Base-by-base conservation (phyloP, 2,797 vertebrate species). In the Sebastes baramenuke region DNA sequence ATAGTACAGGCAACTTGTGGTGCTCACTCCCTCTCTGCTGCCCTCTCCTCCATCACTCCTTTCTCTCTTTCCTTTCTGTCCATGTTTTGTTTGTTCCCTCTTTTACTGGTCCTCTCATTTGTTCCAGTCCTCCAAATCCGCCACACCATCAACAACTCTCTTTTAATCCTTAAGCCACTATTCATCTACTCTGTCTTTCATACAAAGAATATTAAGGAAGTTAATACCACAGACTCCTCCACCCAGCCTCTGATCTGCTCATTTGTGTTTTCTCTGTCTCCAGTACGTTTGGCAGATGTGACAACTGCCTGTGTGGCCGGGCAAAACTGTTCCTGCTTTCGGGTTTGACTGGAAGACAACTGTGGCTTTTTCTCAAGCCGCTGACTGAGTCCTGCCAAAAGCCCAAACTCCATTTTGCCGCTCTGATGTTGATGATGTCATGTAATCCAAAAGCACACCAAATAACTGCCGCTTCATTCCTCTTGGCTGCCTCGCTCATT, bases 1-100 rank as follows among this genome's bases (percentile, higher is more conserved):
- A 92, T 78, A 86, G 89, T 88, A 85, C 88, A 88, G 88, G 85
- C 82, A 85, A 72, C 87, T 85, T 82, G 86, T 78, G 84, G 81
- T 77, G 56, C 75, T 90, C 87, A 16, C 70, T 65, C 32, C 79
- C 46, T 25, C 65, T 36, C 65, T 38, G 46, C 72, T 38, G 12
- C 71, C 58, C 55, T 32, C 22, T 32, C 34, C 58, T 58, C 77
- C 75, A 67, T 66, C 72, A 22, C 65, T 46, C 54, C 59, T 77
- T 54, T 67, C 76, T 67, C 58, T 76, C 54, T 52, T 59, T 64
- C 70, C 67, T 38, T 42, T 80, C 58, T 58, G 4, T 61, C 55
- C 54, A 8, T 56, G 67, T 81, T 77, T 78, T 56, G 67, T 81
- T 77, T 78, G n/a, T 42, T 81, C 46, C 46, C 3, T 72, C 52